A percentile compares a stretch with the other conserved stretches of the same genome.
These are phyloP conservation scores for Helicoverpa armigera DNA, from an alignment of 1,140 invertebrate species.

Conservation along the genomic window DNA sequence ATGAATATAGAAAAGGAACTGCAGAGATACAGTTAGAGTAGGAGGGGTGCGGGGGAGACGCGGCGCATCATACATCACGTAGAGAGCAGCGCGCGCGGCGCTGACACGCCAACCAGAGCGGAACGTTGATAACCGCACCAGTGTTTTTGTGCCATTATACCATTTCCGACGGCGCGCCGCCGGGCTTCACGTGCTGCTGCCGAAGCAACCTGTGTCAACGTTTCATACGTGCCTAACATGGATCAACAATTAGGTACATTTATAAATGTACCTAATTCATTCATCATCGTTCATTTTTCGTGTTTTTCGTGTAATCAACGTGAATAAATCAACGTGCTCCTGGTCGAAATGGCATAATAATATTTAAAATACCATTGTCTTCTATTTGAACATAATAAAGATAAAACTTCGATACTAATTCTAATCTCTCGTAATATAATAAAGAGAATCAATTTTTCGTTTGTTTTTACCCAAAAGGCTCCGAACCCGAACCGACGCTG, in stretches of 20 bases:
- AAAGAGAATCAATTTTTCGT: too few species aligned
- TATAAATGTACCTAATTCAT: too few species aligned
- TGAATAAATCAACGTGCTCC: too few species aligned
- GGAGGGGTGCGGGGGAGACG: neutral
- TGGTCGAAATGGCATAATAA: too few species aligned
- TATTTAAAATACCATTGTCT: too few species aligned
- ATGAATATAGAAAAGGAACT: neutral
- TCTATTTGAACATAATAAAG: too few species aligned
- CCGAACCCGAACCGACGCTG: too few species aligned
- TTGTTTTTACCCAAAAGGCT: too few species aligned
- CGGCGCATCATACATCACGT: conserved; percentile 30
- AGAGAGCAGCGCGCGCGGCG: conserved; percentile 38
- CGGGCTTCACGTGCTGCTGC: conserved; percentile 22
- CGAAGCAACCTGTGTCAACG: neutral
- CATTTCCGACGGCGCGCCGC: conserved; percentile 39
- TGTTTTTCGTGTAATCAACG: too few species aligned
- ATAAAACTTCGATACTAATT: too few species aligned
- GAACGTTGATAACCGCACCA: conserved; percentile 61
- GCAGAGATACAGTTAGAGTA: conserved; percentile 18
- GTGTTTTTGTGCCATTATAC: conserved; percentile 54
- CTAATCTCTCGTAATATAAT: too few species aligned
- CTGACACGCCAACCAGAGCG: conserved; percentile 65
- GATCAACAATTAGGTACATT: neutral
- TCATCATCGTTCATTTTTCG: too few species aligned
- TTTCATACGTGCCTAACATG: neutral